phyloP scores from a whole-genome alignment of 2,797 vertebrate genomes.

The Chromobotia macracanthus region DNA sequence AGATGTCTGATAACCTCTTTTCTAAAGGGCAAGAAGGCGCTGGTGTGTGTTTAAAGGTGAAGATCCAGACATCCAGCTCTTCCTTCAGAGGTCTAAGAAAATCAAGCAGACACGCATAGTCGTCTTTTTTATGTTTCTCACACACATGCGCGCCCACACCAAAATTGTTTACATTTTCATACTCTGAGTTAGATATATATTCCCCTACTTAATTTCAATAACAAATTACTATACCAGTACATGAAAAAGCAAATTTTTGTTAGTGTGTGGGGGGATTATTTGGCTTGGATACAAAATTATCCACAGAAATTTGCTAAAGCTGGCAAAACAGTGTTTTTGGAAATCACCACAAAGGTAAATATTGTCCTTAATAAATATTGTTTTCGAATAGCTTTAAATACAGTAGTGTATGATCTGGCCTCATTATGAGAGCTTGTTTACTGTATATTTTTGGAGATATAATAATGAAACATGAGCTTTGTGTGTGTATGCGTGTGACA shows the following conservation, averaged over 20 bases:
- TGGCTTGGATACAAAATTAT: background rate
- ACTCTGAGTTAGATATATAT: background rate
- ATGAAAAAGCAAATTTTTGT: background rate
- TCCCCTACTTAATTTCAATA: background rate
- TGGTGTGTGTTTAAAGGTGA: slow-evolving; percentile 37
- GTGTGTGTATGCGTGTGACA: slow-evolving; percentile 24
- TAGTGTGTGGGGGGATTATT: background rate
- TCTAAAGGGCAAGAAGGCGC: slow-evolving; percentile 6
- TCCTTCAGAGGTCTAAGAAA: slow-evolving; percentile 1
- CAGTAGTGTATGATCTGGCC: background rate
- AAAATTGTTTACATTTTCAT: slow-evolving; percentile 25
- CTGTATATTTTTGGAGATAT: slow-evolving; percentile 18
- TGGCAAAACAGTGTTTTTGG: background rate
- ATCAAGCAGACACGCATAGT: slow-evolving; percentile 5
- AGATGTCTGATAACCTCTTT: slow-evolving; percentile 21
- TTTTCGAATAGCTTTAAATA: background rate
- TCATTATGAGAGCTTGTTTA: background rate
- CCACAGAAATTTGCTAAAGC: background rate
- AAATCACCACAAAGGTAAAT: background rate
- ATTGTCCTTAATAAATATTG: too few relatives aligned
- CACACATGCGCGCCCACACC: background rate
- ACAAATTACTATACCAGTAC: background rate
- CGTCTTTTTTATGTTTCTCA: slow-evolving; percentile 38
- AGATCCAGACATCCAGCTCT: slow-evolving; percentile 36
- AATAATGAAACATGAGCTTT: background rate